Evolutionary conservation across 2,888 invertebrate genomes (phyloP), one percentile per base, ranked within the genome.

Genomic region (Platycheirus rosarum): DNA sequence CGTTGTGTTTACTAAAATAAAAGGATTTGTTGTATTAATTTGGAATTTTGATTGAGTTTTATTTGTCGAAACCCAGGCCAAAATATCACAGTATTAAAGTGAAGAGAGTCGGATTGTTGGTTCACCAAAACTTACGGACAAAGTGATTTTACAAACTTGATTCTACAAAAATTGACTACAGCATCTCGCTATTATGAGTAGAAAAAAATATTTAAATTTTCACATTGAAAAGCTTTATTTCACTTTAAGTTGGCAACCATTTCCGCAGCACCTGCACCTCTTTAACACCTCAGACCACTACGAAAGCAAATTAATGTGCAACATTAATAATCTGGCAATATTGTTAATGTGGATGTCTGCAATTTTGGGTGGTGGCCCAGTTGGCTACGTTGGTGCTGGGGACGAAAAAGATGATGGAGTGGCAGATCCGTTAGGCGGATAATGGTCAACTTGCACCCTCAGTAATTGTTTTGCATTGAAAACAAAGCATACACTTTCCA

Each of bases 241-340:
- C 4, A 46, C 9, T n/a, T 23, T 1, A n/a, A 44, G 42, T 44
- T 60, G 60, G 60, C 60, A 60, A 60, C 18, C 44, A 60, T 44
- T 11, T 16, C 18, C 0, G 16, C 8, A 11, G 1, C 40, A 29
- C n/a, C 7, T 23, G 26, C 11, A 44, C 7, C 60, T 44, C 29
- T 29, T 60, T 29, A 44, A 60, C 60, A 60, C 60, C 60, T 60
- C 44, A 29, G 29, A 60, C 60, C 63, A 63, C 35, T 32, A 3
- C 37, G 60, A 46, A 48, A 42, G 68, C 82, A 62, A 77, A 82
- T 82, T 82, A 82, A 82, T 82, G 82, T 82, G 71, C 71, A 77
- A 73, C 82, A 82, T 82, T 82, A 82, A 82, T 82, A 77, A 82
- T 82, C 68, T 49, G 57, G 68, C 82, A 82, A 82, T 82, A 76